Evolutionary conservation across 2,113 vertebrate genomes (phyloP).

Genomic region (Hippocampus barbouri): DNA sequence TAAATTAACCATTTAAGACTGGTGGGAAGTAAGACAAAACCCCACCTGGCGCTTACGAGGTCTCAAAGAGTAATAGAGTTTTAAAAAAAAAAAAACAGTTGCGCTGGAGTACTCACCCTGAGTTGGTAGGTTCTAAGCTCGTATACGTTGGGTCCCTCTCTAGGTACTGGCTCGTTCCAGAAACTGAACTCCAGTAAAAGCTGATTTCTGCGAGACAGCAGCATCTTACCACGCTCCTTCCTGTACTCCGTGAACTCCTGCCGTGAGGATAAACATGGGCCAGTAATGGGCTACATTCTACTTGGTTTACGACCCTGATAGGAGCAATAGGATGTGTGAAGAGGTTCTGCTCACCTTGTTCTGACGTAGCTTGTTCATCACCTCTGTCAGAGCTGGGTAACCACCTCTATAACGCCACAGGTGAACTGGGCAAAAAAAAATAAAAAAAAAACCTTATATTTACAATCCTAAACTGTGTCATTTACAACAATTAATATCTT

Average conservation of each 20-base stretch:
- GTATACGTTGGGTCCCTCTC: conserved; percentile 89
- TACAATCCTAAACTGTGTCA: background rate
- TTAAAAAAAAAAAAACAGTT: background rate
- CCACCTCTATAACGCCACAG: conserved; percentile 95
- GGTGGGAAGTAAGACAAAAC: background rate
- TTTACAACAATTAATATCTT: background rate
- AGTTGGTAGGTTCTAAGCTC: conserved; percentile 93
- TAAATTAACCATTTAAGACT: background rate
- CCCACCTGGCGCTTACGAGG: background rate
- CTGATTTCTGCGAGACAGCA: conserved; percentile 90
- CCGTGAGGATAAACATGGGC: conserved; percentile 11
- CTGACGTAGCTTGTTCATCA: conserved; percentile 91
- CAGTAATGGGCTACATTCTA: conserved; percentile 3
- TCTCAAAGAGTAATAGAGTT: background rate
- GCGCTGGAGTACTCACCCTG: conserved; percentile 72
- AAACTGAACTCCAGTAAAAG: conserved; percentile 93
- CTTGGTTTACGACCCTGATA: background rate
- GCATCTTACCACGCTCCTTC: conserved; percentile 87
- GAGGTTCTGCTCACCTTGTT: conserved; percentile 76
- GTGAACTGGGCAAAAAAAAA: conserved; percentile 79
- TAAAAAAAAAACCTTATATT: background rate
- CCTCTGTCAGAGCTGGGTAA: conserved; percentile 93
- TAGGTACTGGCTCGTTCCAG: conserved; percentile 90
- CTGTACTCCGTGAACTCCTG: conserved; percentile 89
- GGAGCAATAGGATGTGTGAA: background rate